Percentiles rank a stretch among this genome's conserved stretches.
Evolutionary conservation across 2,888 invertebrate genomes (phyloP).

Genomic region (Thalpophila matura): DNA sequence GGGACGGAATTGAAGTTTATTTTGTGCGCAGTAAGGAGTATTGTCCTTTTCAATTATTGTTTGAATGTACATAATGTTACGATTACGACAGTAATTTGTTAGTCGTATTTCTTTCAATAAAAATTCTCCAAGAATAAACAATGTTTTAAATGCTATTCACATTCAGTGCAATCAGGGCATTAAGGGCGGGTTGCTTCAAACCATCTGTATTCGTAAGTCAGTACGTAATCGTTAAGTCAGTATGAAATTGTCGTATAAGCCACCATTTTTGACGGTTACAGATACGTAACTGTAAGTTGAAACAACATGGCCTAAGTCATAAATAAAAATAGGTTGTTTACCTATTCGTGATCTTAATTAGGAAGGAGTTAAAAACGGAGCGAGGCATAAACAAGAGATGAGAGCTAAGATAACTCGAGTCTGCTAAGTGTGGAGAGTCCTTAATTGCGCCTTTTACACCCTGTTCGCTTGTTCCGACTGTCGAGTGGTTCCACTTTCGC

Average conservation of each 20-base stretch:
- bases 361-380: conserved; percentile 44
- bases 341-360: conserved; percentile 26
- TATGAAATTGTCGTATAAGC: too few species aligned
- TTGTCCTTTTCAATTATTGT: conserved; percentile 47
- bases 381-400: conserved; percentile 58
- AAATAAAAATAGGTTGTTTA: conserved; percentile 14
- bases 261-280: too few species aligned
- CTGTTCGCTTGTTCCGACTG: conserved; percentile 60
- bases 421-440: conserved; percentile 70
- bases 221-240: too few species aligned
- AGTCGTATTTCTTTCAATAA: background rate
- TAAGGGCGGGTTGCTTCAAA: too few species aligned
- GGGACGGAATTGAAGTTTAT: conserved; percentile 67
- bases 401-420: conserved; percentile 65
- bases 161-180: too few species aligned
- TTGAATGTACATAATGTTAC: conserved; percentile 20
- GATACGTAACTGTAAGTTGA: too few species aligned
- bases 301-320: too few species aligned
- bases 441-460: conserved; percentile 73
- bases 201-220: too few species aligned
- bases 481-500: conserved; percentile 59
- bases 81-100: background rate
- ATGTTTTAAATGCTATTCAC: background rate
- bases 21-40: conserved; percentile 38
- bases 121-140: background rate